Evolutionary conservation across 2,888 invertebrate species (phyloP).

Genomic region (Yponomeuta sedellus): DNA sequence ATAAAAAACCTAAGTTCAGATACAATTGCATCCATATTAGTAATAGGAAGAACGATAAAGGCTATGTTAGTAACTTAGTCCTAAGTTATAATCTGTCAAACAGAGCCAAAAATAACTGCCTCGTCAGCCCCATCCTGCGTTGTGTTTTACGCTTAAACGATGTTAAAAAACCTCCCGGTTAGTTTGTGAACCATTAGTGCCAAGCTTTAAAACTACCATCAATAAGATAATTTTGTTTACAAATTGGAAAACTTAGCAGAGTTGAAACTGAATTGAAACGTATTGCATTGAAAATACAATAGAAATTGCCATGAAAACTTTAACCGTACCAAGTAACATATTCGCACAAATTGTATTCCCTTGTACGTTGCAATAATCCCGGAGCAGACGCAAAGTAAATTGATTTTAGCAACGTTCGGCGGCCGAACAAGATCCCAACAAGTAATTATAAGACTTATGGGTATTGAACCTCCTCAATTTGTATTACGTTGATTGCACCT

Average conservation of each 20-base stretch:
- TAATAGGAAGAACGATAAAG: no score
- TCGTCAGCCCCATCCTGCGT: no score
- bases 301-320: background rate
- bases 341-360: background rate
- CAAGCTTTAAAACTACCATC: background rate
- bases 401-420: background rate
- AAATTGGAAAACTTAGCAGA: background rate
- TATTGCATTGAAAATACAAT: background rate
- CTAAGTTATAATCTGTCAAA: no score
- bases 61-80: no score
- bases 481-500: conserved; percentile 19
- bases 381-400: background rate
- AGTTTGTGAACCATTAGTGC: background rate
- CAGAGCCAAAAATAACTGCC: no score
- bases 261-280: background rate
- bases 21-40: no score
- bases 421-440: conserved; percentile 28
- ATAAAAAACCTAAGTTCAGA: no score
- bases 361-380: background rate
- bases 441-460: conserved; percentile 48
- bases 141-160: no score
- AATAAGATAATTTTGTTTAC: background rate
- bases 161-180: no score
- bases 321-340: background rate
- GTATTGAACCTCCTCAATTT: conserved; percentile 22